Percentiles rank a stretch among this genome's conserved stretches.
Conservation (phyloP, 2,797 vertebrate species). For the Buceros bicornis region DNA sequence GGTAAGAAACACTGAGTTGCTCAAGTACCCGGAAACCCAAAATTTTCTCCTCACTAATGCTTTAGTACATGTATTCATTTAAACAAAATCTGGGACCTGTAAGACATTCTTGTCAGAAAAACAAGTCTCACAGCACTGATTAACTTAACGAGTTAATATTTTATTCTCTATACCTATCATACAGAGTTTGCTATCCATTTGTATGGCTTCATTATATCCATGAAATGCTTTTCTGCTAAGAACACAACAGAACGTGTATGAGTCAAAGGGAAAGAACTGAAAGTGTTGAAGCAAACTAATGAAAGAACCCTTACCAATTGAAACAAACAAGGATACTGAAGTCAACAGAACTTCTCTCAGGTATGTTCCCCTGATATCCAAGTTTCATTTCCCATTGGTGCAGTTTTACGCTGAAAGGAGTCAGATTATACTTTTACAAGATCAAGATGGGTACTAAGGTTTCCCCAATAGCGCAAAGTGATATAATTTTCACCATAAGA, state of each 20-base stretch:
- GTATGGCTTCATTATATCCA: not conserved
- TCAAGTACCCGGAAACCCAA: not conserved
- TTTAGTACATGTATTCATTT: not conserved
- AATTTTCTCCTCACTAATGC: not conserved
- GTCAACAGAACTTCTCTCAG: not conserved
- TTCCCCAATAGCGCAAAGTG: not conserved
- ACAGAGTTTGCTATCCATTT: not conserved
- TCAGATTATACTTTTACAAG: not conserved
- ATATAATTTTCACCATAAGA: not conserved
- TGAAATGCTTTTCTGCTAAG: not conserved
- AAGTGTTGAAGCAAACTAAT: not conserved
- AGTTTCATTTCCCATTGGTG: not conserved
- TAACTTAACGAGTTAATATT: not conserved
- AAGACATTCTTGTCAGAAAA: not conserved
- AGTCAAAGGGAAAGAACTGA: not conserved
- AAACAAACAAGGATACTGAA: not conserved
- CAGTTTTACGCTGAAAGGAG: not conserved
- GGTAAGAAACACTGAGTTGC: not conserved
- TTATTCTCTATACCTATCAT: not conserved
- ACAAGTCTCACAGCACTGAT: not conserved
- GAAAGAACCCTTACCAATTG: not conserved
- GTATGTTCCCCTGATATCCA: accelerated
- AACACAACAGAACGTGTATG: accelerated
- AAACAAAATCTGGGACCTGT: not conserved
- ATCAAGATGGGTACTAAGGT: not conserved